Conservation (phyloP, 1,140 invertebrate genomes). For the Centruroides sculpturatus region DNA sequence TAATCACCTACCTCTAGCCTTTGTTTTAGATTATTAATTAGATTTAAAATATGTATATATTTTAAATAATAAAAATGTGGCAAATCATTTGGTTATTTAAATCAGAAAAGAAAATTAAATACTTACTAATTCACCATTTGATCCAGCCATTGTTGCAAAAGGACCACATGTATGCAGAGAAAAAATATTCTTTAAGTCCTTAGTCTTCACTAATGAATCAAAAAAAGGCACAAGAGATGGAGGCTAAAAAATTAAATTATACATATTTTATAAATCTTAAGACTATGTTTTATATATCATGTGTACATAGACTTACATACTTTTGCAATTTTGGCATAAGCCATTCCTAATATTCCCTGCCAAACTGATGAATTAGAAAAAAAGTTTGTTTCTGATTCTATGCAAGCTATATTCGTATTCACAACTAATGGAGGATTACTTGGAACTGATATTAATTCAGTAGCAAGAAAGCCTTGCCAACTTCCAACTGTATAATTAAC, state of each 20-base stretch:
- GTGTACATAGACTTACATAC: neutral
- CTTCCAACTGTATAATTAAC: slow-evolving; percentile 31
- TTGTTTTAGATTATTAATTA: too few species aligned
- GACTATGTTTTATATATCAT: too few species aligned
- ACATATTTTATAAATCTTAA: too few species aligned
- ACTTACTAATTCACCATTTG: neutral
- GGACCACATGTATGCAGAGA: slow-evolving; percentile 6
- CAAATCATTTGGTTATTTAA: too few species aligned
- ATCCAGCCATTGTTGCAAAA: neutral
- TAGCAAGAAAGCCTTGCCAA: slow-evolving; percentile 30
- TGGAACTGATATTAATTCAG: slow-evolving; percentile 25
- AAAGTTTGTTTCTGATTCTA: slow-evolving; percentile 28
- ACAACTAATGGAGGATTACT: slow-evolving; percentile 18
- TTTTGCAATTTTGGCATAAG: slow-evolving; percentile 27
- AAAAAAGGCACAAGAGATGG: neutral
- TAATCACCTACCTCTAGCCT: too few species aligned
- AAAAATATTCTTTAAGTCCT: slow-evolving; percentile 5
- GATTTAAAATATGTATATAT: too few species aligned
- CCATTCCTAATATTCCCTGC: slow-evolving; percentile 36
- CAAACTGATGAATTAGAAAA: slow-evolving; percentile 33
- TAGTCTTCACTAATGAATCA: neutral
- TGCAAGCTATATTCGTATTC: slow-evolving; percentile 27
- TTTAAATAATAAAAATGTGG: too few species aligned
- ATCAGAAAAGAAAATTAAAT: too few species aligned
- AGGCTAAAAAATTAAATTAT: too few species aligned